These are phyloP conservation scores for Eudyptes chrysolophus DNA, from an alignment of 2,113 vertebrate genomes.

Conservation along the genomic window DNA sequence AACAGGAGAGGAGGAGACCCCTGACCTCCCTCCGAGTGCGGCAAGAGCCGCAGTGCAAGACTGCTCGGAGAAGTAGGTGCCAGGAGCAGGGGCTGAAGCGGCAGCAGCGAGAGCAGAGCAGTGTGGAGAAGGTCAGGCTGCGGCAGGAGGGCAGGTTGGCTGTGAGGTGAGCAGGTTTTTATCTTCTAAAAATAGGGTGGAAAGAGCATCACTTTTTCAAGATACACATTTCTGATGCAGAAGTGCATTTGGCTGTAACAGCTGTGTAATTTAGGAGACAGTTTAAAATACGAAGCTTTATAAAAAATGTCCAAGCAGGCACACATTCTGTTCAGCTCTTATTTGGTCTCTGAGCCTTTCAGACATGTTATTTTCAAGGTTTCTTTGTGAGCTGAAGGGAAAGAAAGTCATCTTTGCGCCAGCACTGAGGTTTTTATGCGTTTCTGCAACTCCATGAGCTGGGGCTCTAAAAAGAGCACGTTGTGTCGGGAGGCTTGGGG, in stretches of 20 bases:
- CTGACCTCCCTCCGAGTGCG: rapidly evolving
- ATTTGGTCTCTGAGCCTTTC: neutral
- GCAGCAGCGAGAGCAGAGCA: neutral
- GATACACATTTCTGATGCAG: neutral
- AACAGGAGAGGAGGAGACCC: neutral
- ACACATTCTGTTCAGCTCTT: neutral
- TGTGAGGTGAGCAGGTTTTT: neutral
- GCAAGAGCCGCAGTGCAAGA: rapidly evolving
- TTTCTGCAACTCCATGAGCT: neutral
- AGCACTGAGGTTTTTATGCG: neutral
- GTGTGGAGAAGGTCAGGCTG: neutral
- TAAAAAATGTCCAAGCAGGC: neutral
- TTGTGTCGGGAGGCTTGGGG: rapidly evolving
- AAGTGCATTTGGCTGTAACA: neutral
- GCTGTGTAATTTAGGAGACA: neutral
- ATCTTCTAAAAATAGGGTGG: neutral
- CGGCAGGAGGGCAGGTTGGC: neutral
- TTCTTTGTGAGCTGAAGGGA: neutral
- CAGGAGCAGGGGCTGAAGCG: neutral
- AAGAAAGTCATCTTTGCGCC: neutral
- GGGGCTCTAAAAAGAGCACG: neutral
- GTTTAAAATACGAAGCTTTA: neutral
- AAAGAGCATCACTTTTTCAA: neutral
- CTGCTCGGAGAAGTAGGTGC: rapidly evolving
- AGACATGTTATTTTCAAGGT: neutral